phyloP scores from a whole-genome alignment of 2,113 vertebrate genomes.

The Syngnathus floridae region DNA sequence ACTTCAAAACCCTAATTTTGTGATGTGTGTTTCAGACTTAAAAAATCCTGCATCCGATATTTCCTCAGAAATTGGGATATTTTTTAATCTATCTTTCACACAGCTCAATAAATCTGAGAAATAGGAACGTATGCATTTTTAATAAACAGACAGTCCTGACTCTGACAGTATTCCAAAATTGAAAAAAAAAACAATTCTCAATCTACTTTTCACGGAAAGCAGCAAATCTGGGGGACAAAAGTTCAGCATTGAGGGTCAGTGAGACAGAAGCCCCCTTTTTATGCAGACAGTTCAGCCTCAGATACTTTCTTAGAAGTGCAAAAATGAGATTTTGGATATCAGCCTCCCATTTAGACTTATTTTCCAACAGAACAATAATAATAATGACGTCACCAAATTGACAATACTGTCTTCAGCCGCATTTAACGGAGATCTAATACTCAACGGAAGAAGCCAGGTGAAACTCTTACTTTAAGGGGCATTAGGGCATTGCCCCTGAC shows the following conservation, averaged over 20 bases:
- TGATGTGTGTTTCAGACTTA: neutral
- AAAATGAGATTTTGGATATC: neutral
- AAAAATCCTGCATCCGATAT: too few relatives aligned
- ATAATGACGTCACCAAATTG: neutral
- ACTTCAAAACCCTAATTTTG: neutral
- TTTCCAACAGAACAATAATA: neutral
- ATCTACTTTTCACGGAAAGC: neutral
- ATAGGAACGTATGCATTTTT: too few relatives aligned
- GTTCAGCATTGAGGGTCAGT: neutral
- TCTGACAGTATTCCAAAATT: too few relatives aligned
- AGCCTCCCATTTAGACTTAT: neutral
- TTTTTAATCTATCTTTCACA: too few relatives aligned
- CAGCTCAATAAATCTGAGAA: too few relatives aligned
- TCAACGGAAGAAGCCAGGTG: too few relatives aligned
- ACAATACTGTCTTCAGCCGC: neutral
- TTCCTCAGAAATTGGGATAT: too few relatives aligned
- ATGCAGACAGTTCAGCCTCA: neutral
- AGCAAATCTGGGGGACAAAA: neutral
- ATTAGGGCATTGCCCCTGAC: too few relatives aligned
- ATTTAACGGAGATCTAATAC: neutral
- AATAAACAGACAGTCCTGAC: too few relatives aligned
- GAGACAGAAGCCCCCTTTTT: neutral
- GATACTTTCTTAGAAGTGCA: neutral
- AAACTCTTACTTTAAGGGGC: too few relatives aligned
- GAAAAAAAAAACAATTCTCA: too few relatives aligned